Evolutionary conservation across 2,113 vertebrate genomes (phyloP), one percentile per base, ranked within the genome.

Genomic region (Chaetodon auriga): DNA sequence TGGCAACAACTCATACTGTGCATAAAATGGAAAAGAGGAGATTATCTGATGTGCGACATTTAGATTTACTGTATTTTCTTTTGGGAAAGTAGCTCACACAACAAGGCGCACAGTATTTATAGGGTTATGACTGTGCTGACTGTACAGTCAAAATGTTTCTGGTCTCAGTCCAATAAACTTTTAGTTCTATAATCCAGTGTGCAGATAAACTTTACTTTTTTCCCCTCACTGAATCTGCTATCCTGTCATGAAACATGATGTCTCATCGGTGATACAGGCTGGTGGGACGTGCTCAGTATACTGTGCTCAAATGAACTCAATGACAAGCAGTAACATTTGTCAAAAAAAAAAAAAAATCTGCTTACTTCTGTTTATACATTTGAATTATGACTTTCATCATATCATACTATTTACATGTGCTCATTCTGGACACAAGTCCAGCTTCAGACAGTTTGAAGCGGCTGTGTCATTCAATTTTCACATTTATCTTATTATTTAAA

Each of bases 291-390:
- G 30, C 30, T 30, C 30, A 30, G 30, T 3, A 30, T 30, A 30
- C 30, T 30, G 30, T 30, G 30, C 30, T 30, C 30, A 30, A 30
- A 30, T 30, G 30, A 30, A 30, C 30, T 30, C 30, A 30, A 30
- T 30, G 30, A 30, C 30, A 18, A 48, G 23, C 68, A 81, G 53
- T 85, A 81, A 77, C 68, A 30, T 65, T 30, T 30, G 30, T 30
- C 30, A 30, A 3, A 30, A 30, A 30, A n/a, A 30, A 3, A 30
- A 30, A 30, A 30, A 30, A 30, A 30, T 30, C 30, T 30, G 30
- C 30, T 30, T 30, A 30, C 30, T 30, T 30, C 30, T 30, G 30
- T 3, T 30, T 30, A 30, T 3, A 30, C 30, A 30, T 30, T 36
- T 70, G 23, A 38, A 1, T 0, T 45, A 62, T 60, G 14, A 48